phyloP scores from a whole-genome alignment of 1,140 invertebrate species.

The Platyura marginata region DNA sequence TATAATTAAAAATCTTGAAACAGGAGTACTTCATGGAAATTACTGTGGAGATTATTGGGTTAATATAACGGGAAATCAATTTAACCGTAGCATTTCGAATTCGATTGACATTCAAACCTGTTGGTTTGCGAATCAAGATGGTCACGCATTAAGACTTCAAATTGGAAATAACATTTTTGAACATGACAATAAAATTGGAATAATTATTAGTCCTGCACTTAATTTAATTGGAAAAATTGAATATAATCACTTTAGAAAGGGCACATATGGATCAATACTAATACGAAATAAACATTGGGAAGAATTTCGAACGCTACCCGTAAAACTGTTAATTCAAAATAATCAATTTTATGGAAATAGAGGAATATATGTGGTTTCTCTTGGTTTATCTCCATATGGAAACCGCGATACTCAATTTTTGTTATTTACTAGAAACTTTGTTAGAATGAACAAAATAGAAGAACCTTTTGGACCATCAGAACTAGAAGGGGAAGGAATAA shows the following conservation, averaged over 20 bases:
- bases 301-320: constrained; percentile 52
- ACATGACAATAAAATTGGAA: constrained; percentile 51
- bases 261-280: constrained; percentile 64
- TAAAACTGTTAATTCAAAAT: constrained; percentile 57
- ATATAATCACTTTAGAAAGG: constrained; percentile 72
- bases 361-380: constrained; percentile 70
- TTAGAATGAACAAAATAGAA: constrained; percentile 69
- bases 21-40: constrained; percentile 67
- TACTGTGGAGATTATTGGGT: constrained; percentile 54
- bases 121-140: constrained; percentile 37
- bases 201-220: constrained; percentile 67
- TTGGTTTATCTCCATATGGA: constrained; percentile 76
- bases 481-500: constrained; percentile 30
- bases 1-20: constrained; percentile 64
- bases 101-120: constrained; percentile 63
- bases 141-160: constrained; percentile 41
- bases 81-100: constrained; percentile 54
- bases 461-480: constrained; percentile 63
- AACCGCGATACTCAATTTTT: constrained; percentile 47
- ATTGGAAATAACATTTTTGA: constrained; percentile 75
- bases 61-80: constrained; percentile 73
- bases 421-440: constrained; percentile 74
- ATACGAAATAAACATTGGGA: constrained; percentile 64
- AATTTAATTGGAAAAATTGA: constrained; percentile 65
- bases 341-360: constrained; percentile 79